These are phyloP conservation scores for Napeogenes inachia DNA, from an alignment of 2,888 invertebrate genomes.

Conservation along the genomic window DNA sequence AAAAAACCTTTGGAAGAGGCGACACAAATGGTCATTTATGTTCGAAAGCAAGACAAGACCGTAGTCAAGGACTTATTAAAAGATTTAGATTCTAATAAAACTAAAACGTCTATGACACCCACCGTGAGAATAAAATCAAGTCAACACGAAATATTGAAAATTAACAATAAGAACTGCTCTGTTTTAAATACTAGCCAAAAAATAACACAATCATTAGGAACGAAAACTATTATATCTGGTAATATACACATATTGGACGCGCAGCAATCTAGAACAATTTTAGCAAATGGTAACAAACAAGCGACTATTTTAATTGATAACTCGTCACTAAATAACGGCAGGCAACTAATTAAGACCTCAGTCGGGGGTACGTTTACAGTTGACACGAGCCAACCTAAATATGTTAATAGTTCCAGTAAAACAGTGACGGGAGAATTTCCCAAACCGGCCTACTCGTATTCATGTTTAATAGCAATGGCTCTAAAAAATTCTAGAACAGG, in stretches of 20 bases:
- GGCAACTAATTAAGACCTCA: conserved; percentile 73
- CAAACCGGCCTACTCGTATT: conserved; percentile 98
- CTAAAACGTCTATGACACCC: conserved; percentile 53
- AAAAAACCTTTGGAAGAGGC: conserved; percentile 66
- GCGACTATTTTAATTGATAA: conserved; percentile 73
- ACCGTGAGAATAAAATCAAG: conserved; percentile 64
- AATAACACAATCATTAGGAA: conserved; percentile 63
- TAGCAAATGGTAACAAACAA: conserved; percentile 69
- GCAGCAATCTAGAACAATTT: conserved; percentile 71
- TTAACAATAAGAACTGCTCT: conserved; percentile 68
- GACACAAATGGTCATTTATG: conserved; percentile 70
- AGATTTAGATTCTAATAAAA: conserved; percentile 70
- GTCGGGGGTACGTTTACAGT: conserved; percentile 60
- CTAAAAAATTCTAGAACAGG: conserved; percentile 96
- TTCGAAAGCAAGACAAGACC: conserved; percentile 69
- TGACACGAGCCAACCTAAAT: conserved; percentile 66
- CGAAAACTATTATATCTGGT: conserved; percentile 74
- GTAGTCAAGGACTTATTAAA: conserved; percentile 82
- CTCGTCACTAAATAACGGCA: conserved; percentile 59
- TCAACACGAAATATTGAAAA: conserved; percentile 66
- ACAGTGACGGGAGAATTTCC: conserved; percentile 82
- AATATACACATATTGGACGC: conserved; percentile 75
- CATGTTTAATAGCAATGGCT: conserved; percentile 98
- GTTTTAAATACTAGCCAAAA: conserved; percentile 70
- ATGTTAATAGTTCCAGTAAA: conserved; percentile 61